These are phyloP conservation scores for Imbricaverruca yamaguchii DNA, from an alignment of 2,888 invertebrate genomes.

Conservation along the genomic window DNA sequence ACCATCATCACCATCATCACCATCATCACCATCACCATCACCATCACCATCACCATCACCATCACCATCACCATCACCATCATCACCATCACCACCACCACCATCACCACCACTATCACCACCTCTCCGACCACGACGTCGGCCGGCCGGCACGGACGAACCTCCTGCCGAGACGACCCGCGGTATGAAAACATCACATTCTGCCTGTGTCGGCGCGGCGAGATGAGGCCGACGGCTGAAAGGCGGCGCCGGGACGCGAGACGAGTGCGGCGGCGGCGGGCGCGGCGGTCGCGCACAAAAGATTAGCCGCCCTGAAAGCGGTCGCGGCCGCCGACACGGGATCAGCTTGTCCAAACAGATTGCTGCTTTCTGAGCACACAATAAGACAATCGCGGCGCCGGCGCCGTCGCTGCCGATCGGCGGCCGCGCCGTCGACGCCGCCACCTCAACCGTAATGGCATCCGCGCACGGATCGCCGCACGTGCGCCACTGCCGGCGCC, in stretches of 20 bases:
- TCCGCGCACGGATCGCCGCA: neutral
- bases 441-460: conserved; percentile 7
- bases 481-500: neutral
- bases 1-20: too few relatives aligned
- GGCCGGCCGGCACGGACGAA: too few relatives aligned
- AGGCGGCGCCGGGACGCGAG: neutral
- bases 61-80: too few relatives aligned
- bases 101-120: too few relatives aligned
- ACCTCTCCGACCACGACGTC: too few relatives aligned
- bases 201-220: neutral
- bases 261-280: neutral
- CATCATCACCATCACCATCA: too few relatives aligned
- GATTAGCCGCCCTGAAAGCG: neutral
- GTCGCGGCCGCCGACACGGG: neutral
- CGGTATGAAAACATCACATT: conserved; percentile 1
- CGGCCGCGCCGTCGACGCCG: neutral
- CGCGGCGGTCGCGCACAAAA: neutral
- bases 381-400: neutral
- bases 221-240: neutral
- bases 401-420: neutral
- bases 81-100: too few relatives aligned
- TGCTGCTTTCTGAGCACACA: conserved; percentile 15
- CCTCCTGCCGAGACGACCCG: too few relatives aligned
- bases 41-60: too few relatives aligned
- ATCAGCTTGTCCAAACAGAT: conserved; percentile 15